Base-by-base conservation (phyloP, 2,113 vertebrate genomes). In the Rhinolophus sinicus region DNA sequence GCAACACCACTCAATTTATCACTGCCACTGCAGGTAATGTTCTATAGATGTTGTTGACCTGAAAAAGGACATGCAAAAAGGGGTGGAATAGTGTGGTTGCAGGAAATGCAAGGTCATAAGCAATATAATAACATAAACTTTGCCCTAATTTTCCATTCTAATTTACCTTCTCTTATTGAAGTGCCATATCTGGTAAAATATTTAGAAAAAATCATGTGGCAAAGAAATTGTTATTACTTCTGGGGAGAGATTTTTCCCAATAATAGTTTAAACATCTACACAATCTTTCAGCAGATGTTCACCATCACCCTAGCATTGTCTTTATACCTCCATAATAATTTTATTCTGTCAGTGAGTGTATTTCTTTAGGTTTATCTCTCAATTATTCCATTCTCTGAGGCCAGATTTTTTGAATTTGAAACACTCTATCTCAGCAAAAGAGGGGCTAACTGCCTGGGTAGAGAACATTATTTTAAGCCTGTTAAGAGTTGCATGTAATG, bases 1-100 rank as follows among this genome's bases (percentile, higher is more conserved):
- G 93, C 84, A 98, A 96, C 96, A 70, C 52, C 81, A 86, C 75
- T 80, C 93, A 96, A 97, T 97, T 97, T 95, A 97, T 98, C 97
- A 95, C 64, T 98, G 95, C 95, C 97, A 97, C 77, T 98, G 96
- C 80, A 97, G 58, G 54, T 90, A 98, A 89, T 90, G 64, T 38
- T 96, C 88, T 95, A 40, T 88, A 81, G 95, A 84, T 97, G 83
- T 50, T 80, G 60, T 76, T 98, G 97, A 98, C 96, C 97, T 96
- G 80, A 87, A 82, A 98, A 98, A 94, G 90, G 50, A 84, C 69
- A 96, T 73, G 47, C 94, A 95, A 96, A 94, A 97, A 95, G 95
- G 97, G 52, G 35, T 67, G 96, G 62, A 97, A 69, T 35, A 95
- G 14, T 44, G 54, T 78, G 47, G 56, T 38, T 96, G 33, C 56